phyloP scores from a whole-genome alignment of 1,140 invertebrate species.

The Acromyrmex charruanus region DNA sequence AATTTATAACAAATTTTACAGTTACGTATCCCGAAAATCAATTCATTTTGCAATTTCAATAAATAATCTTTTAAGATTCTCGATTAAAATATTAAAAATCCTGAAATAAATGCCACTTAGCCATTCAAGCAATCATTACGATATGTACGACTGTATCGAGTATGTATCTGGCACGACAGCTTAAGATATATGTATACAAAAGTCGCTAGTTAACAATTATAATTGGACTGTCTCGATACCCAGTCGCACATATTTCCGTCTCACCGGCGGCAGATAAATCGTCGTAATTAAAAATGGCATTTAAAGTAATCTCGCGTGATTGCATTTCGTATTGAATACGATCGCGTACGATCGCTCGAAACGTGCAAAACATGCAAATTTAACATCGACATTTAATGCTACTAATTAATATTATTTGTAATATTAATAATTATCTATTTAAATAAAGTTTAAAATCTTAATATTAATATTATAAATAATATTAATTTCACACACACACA shows the following conservation, averaged over 20 bases:
- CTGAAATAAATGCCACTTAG: slow-evolving; percentile 16
- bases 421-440: no score
- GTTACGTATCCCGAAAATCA: not conserved
- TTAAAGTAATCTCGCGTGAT: slow-evolving; percentile 14
- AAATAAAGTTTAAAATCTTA: not conserved
- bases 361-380: not conserved
- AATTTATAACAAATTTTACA: slow-evolving; percentile 1
- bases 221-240: slow-evolving; percentile 53
- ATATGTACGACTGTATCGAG: slow-evolving; percentile 60
- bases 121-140: slow-evolving; percentile 33
- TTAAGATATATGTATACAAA: slow-evolving; percentile 70
- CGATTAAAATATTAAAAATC: not conserved
- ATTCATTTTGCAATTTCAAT: slow-evolving; percentile 1
- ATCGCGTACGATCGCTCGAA: not conserved
- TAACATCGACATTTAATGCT: slow-evolving; percentile 3
- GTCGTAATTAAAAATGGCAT: slow-evolving; percentile 42
- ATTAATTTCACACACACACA: slow-evolving; percentile 12
- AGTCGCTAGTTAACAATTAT: slow-evolving; percentile 42
- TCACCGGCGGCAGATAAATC: slow-evolving; percentile 29
- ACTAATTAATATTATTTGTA: slow-evolving; percentile 34
- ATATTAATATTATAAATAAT: slow-evolving; percentile 28
- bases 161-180: slow-evolving; percentile 62
- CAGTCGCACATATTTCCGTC: slow-evolving; percentile 39
- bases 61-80: not conserved
- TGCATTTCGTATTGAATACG: slow-evolving; percentile 25